A percentile compares a stretch with the other conserved stretches of the same genome.
Evolutionary conservation across 2,888 invertebrate species (phyloP).

Genomic region (Melitaea athalia): DNA sequence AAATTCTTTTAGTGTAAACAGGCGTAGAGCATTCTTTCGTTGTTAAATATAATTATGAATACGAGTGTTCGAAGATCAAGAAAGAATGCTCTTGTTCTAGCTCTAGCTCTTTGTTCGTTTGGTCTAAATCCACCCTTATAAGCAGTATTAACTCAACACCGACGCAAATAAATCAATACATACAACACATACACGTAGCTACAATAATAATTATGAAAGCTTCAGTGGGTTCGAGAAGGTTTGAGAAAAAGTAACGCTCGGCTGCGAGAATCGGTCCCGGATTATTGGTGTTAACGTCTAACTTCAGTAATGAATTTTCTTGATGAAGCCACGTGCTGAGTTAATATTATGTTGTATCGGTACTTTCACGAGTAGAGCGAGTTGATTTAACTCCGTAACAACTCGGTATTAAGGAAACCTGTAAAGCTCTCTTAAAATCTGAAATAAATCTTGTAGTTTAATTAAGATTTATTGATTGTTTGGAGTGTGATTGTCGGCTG

Average conservation of each 20-base stretch:
- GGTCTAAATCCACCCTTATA: too few species aligned
- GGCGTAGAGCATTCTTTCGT: too few species aligned
- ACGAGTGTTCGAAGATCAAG: too few species aligned
- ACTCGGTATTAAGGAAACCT: background rate
- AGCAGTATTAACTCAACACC: background rate
- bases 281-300: slow-evolving; percentile 22
- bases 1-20: too few species aligned
- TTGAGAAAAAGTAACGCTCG: slow-evolving; percentile 17
- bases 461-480: too few species aligned
- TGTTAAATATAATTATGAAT: too few species aligned
- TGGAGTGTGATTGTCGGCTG: too few species aligned
- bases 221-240: slow-evolving; percentile 11
- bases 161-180: background rate
- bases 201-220: background rate
- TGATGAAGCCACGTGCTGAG: slow-evolving; percentile 1
- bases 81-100: too few species aligned
- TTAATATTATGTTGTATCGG: slow-evolving; percentile 6
- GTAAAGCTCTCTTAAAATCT: background rate
- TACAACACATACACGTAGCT: background rate
- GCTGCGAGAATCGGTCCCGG: slow-evolving; percentile 18
- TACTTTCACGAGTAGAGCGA: background rate
- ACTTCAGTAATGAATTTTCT: slow-evolving; percentile 16
- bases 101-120: too few species aligned
- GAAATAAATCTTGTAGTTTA: background rate
- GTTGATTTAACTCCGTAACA: background rate